Base-by-base conservation (phyloP, 2,888 invertebrate genomes). In the Acrobasis consociella region DNA sequence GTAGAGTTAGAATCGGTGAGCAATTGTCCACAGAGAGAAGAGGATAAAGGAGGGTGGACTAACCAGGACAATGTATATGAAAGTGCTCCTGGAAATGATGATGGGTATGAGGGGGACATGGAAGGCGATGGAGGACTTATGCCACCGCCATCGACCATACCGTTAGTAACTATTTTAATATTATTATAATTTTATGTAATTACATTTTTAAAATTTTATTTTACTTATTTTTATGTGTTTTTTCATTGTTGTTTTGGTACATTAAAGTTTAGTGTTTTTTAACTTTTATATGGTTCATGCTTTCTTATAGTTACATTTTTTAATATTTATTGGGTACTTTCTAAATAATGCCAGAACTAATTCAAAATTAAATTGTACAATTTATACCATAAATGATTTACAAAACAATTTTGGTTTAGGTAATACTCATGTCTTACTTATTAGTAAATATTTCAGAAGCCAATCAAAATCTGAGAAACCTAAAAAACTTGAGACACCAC, bases 401-500 rank as follows among this genome's bases (percentile, higher is more conserved):
- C 22, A 22, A 22, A 22, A 22, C 22, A 22, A 22, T 22, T 22
- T 22, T 22, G 22, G 22, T 22, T 2, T 2, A 22, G 22, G 22
- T 22, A 22, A 31, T 31, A 31, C 31, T 31, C 7, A 7, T 31
- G 0, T 31, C 31, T 31, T 8, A 31, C 31, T 8, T 31, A 7
- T 31, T 31, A 7, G 8, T 9, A 38, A 53, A 53, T 31, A 37
- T 56, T 50, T 65, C 62, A 65, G 61, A 62, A 62, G 69, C 62
- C 56, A 74, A 70, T 61, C 68, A 55, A 76, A 72, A 52, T 83
- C 72, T 52, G 89, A 88, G 0, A 86, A 69, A 56, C 76, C 80
- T 5, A 89, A 76, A 60, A 96, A 94, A 79, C 84, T 98, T 67
- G 97, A 98, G 78, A 98, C 98, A 0, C 99, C 99, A 0, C 87